Evolutionary conservation across 2,888 invertebrate species (phyloP).

Genomic region (Reticulitermes lucifugus): DNA sequence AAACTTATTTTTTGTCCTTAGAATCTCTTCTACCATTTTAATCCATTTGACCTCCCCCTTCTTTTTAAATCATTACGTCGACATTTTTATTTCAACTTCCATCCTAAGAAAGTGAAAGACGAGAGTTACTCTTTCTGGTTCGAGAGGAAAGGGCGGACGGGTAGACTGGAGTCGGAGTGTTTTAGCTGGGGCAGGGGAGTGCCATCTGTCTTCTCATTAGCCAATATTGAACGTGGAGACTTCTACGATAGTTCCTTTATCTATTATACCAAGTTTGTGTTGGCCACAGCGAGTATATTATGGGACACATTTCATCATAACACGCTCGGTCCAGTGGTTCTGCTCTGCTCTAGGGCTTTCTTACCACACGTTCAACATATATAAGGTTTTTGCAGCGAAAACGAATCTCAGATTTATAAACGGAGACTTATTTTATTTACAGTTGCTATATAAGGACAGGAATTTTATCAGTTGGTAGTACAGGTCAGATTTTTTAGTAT

Average conservation of each 20-base stretch:
- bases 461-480: no score
- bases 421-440: no score
- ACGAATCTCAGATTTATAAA: no score
- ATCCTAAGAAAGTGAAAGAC: conserved; percentile 40
- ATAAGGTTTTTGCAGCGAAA: no score
- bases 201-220: conserved; percentile 47
- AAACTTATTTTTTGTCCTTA: conserved; percentile 34
- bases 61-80: conserved; percentile 41
- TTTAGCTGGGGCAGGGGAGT: conserved; percentile 5
- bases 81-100: conserved; percentile 42
- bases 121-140: conserved; percentile 13
- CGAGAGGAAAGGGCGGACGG: neutral
- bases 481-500: no score
- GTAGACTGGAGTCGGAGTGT: neutral
- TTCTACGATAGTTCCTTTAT: conserved; percentile 14
- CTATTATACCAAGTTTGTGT: neutral
- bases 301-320: no score
- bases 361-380: no score
- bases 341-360: no score
- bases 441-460: no score
- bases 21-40: conserved; percentile 48
- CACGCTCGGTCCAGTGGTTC: no score
- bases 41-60: conserved; percentile 45
- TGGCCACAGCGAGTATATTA: no score
- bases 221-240: conserved; percentile 40